Evolutionary conservation across 2,797 vertebrate species (phyloP), one percentile per base, ranked within the genome.

Genomic region (Delichon dasypus): DNA sequence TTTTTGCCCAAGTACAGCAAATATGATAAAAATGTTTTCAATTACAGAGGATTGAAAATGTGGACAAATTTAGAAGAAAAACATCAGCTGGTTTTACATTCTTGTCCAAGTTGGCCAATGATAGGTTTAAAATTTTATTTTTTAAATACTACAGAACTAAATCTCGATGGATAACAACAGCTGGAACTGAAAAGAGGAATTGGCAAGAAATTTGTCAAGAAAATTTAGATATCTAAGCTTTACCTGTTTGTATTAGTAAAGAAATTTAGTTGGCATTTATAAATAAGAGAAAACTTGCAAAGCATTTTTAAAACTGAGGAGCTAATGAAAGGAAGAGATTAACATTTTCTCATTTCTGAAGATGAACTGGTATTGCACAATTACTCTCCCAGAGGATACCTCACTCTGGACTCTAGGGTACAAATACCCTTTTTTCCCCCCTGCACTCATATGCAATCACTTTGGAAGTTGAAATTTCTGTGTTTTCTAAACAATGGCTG

Each of bases 371-470:
- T 60, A 36, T 48, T 77, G 73, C 65, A 79, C 68, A 82, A 66
- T 54, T 79, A 23, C 7, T n/a, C 67, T 62, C n/a, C 40, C 36
- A 44, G 48, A 79, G 40, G 34, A 16, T 62, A 32, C 42, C 38
- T 62, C 23, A 11, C 18, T 44, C 30, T 30, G 17, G 22, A 16
- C 19, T 66, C 27, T 16, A 54, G 12, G 14, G 18, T 22, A 85
- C 51, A 57, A 45, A 27, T 30, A 45, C 7, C 10, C 18, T 8
- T 68, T 42, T 21, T 12, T 3, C 0, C 0, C 4, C 13, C 44
- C 21, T 7, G 3, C 21, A 53, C 19, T 58, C 40, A 36, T 14
- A 53, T 30, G 21, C 34, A 42, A 20, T 60, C 53, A 67, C n/a
- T 84, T 51, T 11, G 42, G 50, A 85, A 23, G 58, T 10, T 77